A percentile compares a stretch with the other conserved stretches of the same genome.
Evolutionary conservation across 2,797 vertebrate genomes (phyloP).

Genomic region (Pagetopsis macropterus): DNA sequence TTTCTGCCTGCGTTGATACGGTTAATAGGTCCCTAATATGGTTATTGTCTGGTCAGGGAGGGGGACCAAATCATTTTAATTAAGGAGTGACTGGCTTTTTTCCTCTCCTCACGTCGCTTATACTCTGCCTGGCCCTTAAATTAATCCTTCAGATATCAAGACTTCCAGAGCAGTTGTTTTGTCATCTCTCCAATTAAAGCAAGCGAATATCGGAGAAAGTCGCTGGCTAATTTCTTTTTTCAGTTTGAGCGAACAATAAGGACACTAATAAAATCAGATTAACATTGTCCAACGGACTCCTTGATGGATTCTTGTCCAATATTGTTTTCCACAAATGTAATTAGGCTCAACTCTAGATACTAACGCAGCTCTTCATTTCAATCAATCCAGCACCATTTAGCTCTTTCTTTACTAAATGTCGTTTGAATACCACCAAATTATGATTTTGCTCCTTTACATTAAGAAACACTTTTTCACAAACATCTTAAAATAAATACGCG

Average conservation of each 20-base stretch:
- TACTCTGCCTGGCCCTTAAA: conserved; percentile 56
- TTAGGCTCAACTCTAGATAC: conserved; percentile 45
- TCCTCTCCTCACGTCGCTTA: conserved; percentile 43
- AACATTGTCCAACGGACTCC: conserved; percentile 55
- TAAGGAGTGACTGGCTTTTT: conserved; percentile 63
- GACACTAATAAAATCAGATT: conserved; percentile 70
- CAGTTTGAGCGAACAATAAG: conserved; percentile 66
- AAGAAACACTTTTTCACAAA: not conserved
- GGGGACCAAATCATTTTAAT: conserved; percentile 75
- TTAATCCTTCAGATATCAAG: conserved; percentile 71
- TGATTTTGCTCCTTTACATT: conserved; percentile 20
- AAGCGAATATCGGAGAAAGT: conserved; percentile 47
- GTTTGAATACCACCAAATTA: conserved; percentile 22
- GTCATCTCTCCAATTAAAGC: conserved; percentile 77
- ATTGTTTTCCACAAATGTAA: conserved; percentile 67
- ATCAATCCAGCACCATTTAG: conserved; percentile 27
- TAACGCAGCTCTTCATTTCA: conserved; percentile 44
- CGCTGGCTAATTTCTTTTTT: conserved; percentile 59
- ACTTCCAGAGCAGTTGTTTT: conserved; percentile 66
- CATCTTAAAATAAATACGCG: not conserved
- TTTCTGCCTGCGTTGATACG: conserved; percentile 68
- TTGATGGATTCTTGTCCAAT: conserved; percentile 70
- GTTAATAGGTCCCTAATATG: conserved; percentile 73
- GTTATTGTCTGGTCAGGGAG: conserved; percentile 60
- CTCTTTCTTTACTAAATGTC: conserved; percentile 31